These are phyloP conservation scores for Nyctalus aviator DNA, from an alignment of 2,797 vertebrate genomes.

Conservation along the genomic window DNA sequence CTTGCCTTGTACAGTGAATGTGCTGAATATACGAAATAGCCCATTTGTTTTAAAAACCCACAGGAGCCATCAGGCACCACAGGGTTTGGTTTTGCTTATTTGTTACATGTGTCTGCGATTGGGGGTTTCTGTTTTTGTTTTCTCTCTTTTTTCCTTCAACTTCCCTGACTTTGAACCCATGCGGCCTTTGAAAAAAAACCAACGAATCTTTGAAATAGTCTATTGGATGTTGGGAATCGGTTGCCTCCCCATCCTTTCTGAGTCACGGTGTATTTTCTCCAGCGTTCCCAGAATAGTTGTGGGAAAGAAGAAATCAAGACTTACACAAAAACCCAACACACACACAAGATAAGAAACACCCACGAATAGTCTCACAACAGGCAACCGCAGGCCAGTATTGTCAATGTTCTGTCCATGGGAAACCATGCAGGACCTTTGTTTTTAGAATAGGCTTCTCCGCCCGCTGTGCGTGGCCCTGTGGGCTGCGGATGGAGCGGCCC, in stretches of 20 bases:
- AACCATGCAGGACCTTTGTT: not conserved
- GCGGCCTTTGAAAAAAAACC: constrained; percentile 30
- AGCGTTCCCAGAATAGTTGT: constrained; percentile 44
- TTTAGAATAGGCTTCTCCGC: not conserved
- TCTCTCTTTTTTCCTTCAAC: not conserved
- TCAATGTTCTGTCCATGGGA: not conserved
- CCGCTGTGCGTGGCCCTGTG: not conserved
- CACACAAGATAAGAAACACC: not conserved
- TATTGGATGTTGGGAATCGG: not conserved
- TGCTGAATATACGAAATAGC: constrained; percentile 45
- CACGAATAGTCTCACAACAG: not conserved
- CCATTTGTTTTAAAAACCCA: constrained; percentile 35
- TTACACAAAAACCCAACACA: constrained; percentile 30
- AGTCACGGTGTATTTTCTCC: constrained; percentile 57
- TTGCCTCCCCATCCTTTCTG: constrained; percentile 33
- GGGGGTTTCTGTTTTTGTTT: not conserved
- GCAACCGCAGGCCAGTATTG: not conserved
- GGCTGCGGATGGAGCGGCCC: not conserved
- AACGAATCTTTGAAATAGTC: constrained; percentile 22
- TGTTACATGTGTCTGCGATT: not conserved
- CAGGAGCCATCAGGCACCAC: not conserved
- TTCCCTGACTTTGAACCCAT: not conserved
- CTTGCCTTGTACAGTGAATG: not conserved
- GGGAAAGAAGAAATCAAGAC: constrained; percentile 48
- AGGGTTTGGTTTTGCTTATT: not conserved